phyloP scores from a whole-genome alignment of 1,140 invertebrate species.

The Pseudomyrmex flavicornis region DNA sequence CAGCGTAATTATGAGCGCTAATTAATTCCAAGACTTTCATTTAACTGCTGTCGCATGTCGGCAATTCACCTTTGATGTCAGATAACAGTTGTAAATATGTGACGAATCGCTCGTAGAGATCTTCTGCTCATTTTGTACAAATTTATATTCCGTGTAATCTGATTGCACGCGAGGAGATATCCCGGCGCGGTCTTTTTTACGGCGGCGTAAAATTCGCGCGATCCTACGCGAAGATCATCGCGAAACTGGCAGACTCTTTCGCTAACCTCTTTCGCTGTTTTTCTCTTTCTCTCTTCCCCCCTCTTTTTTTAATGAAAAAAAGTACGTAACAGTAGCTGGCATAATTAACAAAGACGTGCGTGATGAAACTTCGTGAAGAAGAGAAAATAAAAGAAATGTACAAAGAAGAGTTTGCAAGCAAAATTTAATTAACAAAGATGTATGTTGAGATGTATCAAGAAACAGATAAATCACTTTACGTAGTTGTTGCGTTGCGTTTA shows the following conservation, averaged over 20 bases:
- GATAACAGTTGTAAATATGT: conserved; percentile 17
- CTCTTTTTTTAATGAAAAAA: not conserved
- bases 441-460: not conserved
- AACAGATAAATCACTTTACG: not conserved
- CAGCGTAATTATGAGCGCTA: conserved; percentile 73
- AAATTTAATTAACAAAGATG: not conserved
- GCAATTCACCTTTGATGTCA: conserved; percentile 26
- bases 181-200: conserved; percentile 4
- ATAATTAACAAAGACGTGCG: conserved; percentile 21
- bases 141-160: conserved; percentile 59
- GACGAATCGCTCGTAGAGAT: conserved; percentile 42
- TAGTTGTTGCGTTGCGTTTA: not conserved
- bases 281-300: not conserved
- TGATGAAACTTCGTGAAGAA: not conserved
- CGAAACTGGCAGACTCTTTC: conserved; percentile 7
- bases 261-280: not conserved
- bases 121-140: conserved; percentile 64
- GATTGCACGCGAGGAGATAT: not conserved
- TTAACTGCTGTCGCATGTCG: conserved; percentile 69
- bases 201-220: conserved; percentile 3
- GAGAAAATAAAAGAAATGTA: not conserved
- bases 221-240: conserved; percentile 9
- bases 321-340: not conserved
- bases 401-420: not conserved
- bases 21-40: conserved; percentile 78